Percentiles rank a stretch among this genome's conserved stretches.
Evolutionary conservation across 2,888 invertebrate genomes (phyloP).

Genomic region (Deroplatys truncata): DNA sequence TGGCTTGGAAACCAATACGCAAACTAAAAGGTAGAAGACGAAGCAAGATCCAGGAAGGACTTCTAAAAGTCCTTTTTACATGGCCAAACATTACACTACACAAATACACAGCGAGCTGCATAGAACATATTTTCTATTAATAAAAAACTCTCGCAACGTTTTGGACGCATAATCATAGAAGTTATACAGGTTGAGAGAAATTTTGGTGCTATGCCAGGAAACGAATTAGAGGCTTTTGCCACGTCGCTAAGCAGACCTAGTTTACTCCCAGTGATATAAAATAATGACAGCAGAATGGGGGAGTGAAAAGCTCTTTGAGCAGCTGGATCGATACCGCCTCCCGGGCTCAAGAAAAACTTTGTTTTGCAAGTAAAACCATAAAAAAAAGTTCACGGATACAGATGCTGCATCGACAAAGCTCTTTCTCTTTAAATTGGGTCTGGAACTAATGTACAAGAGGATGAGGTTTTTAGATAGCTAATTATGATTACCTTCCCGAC

Average conservation of each 20-base stretch:
- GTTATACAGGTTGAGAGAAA: neutral
- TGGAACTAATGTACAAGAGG: neutral
- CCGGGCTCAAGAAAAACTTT: neutral
- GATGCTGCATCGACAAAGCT: neutral
- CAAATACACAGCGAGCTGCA: no score
- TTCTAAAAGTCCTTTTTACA: no score
- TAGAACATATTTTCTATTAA: no score
- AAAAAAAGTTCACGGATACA: neutral
- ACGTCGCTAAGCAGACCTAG: neutral
- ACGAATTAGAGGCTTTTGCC: neutral
- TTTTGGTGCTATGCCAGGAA: neutral
- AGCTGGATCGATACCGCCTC: neutral
- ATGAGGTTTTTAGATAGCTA: neutral
- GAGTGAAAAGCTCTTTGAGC: neutral
- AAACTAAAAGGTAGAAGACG: no score
- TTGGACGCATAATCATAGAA: neutral
- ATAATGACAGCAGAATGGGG: neutral
- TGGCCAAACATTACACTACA: no score
- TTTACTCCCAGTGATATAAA: neutral
- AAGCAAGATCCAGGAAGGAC: no score
- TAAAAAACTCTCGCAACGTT: no score
- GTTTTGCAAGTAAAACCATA: neutral
- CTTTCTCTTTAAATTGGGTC: neutral
- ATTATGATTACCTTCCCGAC: no score
- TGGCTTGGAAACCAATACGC: accelerated